Percentiles rank a stretch among this genome's conserved stretches.
These are phyloP conservation scores for Sardina pilchardus DNA, from an alignment of 2,113 vertebrate species.

Conservation along the genomic window DNA sequence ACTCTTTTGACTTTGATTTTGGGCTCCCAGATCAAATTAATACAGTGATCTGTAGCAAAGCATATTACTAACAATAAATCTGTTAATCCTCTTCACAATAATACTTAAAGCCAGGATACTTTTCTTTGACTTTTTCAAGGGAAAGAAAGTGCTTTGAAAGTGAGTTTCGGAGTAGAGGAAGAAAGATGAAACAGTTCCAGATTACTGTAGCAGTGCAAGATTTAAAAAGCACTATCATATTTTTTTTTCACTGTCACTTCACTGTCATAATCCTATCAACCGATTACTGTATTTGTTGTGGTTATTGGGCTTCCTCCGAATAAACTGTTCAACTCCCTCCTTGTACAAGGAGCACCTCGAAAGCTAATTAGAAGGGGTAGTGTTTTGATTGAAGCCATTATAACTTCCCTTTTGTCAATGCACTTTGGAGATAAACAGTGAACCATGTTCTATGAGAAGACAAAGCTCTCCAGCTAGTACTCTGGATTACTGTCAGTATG, in stretches of 20 bases:
- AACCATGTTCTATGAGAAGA: conserved; percentile 69
- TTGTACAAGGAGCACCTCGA: conserved; percentile 40
- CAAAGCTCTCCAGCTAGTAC: conserved; percentile 68
- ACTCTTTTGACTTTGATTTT: conserved; percentile 58
- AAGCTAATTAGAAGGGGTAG: conserved; percentile 55
- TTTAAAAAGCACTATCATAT: conserved; percentile 27
- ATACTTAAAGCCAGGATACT: conserved; percentile 50
- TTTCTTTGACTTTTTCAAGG: conserved; percentile 33
- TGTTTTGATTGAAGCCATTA: conserved; percentile 75
- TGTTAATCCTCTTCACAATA: conserved; percentile 60
- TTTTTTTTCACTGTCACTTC: conserved; percentile 28
- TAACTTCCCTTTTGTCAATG: conserved; percentile 61
- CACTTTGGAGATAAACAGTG: conserved; percentile 71
- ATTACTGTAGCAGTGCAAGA: conserved; percentile 21
- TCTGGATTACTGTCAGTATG: conserved; percentile 70
- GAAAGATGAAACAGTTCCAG: conserved; percentile 23
- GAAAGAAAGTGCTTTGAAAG: conserved; percentile 26
- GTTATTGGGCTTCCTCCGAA: conserved; percentile 27
- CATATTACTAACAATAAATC: conserved; percentile 50
- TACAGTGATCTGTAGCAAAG: conserved; percentile 38
- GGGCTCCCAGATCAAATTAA: conserved; percentile 55
- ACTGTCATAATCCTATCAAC: conserved; percentile 46
- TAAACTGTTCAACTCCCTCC: conserved; percentile 32
- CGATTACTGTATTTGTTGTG: conserved; percentile 40
- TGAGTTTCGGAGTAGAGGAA: conserved; percentile 17